Evolutionary conservation across 2,888 invertebrate species (phyloP), one percentile per base, ranked within the genome.

Genomic region (Drosophila pseudotakahashii): DNA sequence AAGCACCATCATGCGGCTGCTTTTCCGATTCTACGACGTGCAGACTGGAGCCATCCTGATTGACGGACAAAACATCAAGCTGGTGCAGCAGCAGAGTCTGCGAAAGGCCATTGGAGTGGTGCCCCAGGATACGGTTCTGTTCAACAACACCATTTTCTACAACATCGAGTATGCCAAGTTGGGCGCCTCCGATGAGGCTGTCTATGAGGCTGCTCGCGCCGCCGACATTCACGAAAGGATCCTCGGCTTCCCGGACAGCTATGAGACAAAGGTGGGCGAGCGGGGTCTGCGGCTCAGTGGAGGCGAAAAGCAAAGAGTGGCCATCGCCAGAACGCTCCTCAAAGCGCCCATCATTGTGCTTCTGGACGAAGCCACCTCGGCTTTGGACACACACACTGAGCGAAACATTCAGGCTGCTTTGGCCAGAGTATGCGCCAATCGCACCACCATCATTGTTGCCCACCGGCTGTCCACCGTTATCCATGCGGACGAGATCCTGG

Each of bases 11-110:
- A 96, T 99, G 91, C 94, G 99, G 13, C 93, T 99, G 7, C 92
- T 99, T 41, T 99, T 98, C 93, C 95, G 99, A 32, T 99, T 99
- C 93, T 99, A 97, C 92, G 99, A 99, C 91, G 96, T 98, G 2
- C 95, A 96, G 86, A 94, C 95, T 50, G 99, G 99, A 1, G 94
- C 95, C 0, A 96, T 99, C 70, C 90, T 95, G 0, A 95, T 99
- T 64, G 98, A 98, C 92, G 97, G 96, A 0, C 97, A 98, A 90
- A 96, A 99, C 92, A 95, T 99, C 16, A 95, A 96, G 85, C 94
- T 96, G 0, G 96, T 99, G 6, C 96, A 95, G 66, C 96, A 99
- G 89, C 94, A 95, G 61, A 97, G 98, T 59, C 93, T 99, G 42
- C 93, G 99, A 13, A 93, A 94, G 79, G 94, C 95, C 51, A 98